Conservation (phyloP, 2,113 vertebrate species). For the Naja naja region DNA sequence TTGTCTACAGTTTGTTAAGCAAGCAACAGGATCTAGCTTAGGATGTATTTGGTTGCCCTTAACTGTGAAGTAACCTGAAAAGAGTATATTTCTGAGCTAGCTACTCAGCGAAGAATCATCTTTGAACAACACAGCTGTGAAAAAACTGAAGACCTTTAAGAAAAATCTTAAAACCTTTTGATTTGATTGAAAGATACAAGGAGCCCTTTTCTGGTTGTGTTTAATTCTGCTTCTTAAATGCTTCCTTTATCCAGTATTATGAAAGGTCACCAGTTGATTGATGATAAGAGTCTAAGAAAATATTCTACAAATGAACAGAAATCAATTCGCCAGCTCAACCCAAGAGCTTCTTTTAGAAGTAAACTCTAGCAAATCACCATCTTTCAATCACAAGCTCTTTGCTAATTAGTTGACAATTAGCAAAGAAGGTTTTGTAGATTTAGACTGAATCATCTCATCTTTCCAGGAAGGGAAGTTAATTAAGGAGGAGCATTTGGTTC, state of each 20-base stretch:
- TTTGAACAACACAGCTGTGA: slow-evolving; percentile 25
- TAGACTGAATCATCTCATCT: not conserved
- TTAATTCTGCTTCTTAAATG: slow-evolving; percentile 33
- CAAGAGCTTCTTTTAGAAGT: not conserved
- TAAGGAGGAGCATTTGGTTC: not conserved
- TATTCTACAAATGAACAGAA: not conserved
- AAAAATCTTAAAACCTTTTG: slow-evolving; percentile 28
- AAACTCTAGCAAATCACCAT: not conserved
- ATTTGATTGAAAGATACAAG: slow-evolving; percentile 25
- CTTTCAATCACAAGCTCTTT: not conserved
- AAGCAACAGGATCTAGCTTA: slow-evolving; percentile 35
- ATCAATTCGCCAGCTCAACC: not conserved
- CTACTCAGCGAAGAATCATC: slow-evolving; percentile 12
- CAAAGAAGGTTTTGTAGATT: not conserved
- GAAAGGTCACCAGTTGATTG: not conserved
- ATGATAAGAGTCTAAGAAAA: not conserved
- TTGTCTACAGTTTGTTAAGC: not conserved
- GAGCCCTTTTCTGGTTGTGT: slow-evolving; percentile 5
- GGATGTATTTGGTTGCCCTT: slow-evolving; percentile 34
- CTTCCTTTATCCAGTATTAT: slow-evolving; percentile 23
- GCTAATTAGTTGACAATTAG: not conserved
- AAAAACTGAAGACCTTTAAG: slow-evolving; percentile 17
- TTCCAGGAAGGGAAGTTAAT: not conserved
- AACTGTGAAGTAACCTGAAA: slow-evolving; percentile 37
- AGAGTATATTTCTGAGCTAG: slow-evolving; percentile 34